These are phyloP conservation scores for Argyrosomus japonicus DNA, from an alignment of 2,113 vertebrate genomes.

Conservation along the genomic window DNA sequence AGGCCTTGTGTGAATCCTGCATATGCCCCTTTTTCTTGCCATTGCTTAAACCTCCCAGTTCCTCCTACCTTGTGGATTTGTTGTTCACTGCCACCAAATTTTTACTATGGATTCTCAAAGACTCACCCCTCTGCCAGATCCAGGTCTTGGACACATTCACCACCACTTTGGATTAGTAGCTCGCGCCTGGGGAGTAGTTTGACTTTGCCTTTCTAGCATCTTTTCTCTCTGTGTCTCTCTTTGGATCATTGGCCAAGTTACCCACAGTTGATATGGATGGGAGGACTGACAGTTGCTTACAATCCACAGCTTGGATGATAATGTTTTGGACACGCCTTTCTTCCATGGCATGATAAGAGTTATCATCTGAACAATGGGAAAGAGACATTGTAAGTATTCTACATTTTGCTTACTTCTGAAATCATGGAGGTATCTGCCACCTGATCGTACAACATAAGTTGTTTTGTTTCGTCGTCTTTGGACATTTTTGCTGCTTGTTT, in stretches of 20 bases:
- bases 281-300: constrained; percentile 47
- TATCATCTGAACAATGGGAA: constrained; percentile 47
- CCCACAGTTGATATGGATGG: constrained; percentile 59
- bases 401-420: constrained; percentile 18
- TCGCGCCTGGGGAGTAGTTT: constrained; percentile 13
- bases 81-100: neutral
- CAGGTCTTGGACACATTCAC: constrained; percentile 7
- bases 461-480: constrained; percentile 1
- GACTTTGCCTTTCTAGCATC: neutral
- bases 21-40: neutral
- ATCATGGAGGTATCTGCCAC: constrained; percentile 54
- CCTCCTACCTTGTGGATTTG: constrained; percentile 24
- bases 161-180: constrained; percentile 10
- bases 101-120: constrained; percentile 44
- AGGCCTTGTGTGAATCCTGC: constrained; percentile 6
- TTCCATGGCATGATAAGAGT: constrained; percentile 31
- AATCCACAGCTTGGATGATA: constrained; percentile 43
- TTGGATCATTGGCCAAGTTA: constrained; percentile 22
- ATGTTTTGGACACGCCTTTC: constrained; percentile 37
- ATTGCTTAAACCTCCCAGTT: constrained; percentile 4
- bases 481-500: constrained; percentile 10
- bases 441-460: constrained; percentile 31
- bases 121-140: constrained; percentile 1
- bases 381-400: constrained; percentile 42
- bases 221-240: neutral